Conservation (phyloP, 1,140 invertebrate species). For the Aphaenogaster rudis region DNA sequence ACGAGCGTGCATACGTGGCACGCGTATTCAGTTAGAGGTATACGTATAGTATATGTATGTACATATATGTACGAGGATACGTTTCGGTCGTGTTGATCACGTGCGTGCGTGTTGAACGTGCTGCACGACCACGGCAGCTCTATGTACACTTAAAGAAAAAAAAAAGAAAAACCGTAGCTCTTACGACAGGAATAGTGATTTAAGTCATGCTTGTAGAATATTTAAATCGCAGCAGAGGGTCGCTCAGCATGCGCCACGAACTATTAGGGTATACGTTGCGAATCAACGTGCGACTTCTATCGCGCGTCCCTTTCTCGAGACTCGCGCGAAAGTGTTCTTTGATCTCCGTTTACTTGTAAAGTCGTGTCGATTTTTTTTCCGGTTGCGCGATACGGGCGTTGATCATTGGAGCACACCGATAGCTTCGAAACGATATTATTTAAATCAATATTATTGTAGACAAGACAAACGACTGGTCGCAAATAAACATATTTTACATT, state of each 20-base stretch:
- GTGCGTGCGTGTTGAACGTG: constrained; percentile 31
- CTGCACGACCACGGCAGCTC: constrained; percentile 19
- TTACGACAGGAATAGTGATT: constrained; percentile 68
- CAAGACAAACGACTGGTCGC: constrained; percentile 79
- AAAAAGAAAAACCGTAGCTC: constrained; percentile 58
- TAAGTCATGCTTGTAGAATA: constrained; percentile 76
- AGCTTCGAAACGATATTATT: constrained; percentile 73
- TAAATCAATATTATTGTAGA: constrained; percentile 80
- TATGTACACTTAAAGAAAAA: constrained; percentile 53
- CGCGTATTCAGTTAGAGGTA: constrained; percentile 32
- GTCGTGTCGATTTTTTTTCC: constrained; percentile 26
- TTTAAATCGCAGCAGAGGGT: constrained; percentile 65
- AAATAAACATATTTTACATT: constrained; percentile 85
- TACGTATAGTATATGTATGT: constrained; percentile 44
- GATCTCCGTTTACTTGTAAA: constrained; percentile 52
- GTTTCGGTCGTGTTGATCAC: constrained; percentile 23
- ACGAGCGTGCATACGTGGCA: constrained; percentile 37
- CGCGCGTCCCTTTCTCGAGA: constrained; percentile 37
- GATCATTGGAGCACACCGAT: constrained; percentile 51
- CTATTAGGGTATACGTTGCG: constrained; percentile 61
- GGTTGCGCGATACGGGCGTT: constrained; percentile 27
- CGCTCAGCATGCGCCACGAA: constrained; percentile 36
- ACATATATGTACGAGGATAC: constrained; percentile 34
- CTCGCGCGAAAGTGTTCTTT: constrained; percentile 40
- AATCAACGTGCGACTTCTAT: constrained; percentile 33